A percentile compares a stretch with the other conserved stretches of the same genome.
Conservation (phyloP, 2,888 invertebrate genomes). For the Bellardia pandia region DNA sequence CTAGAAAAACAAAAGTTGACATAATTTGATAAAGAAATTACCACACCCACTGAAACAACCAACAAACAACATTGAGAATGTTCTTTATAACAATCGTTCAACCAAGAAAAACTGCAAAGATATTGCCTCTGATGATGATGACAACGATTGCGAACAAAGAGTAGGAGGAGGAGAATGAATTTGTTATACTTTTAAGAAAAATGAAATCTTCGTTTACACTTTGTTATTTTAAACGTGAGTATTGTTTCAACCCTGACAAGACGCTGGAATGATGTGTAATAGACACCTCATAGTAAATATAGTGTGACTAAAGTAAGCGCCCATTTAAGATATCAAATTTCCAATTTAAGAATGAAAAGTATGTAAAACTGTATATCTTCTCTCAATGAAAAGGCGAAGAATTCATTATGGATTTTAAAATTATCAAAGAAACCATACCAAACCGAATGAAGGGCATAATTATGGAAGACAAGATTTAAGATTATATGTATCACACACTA, state of each 20-base stretch:
- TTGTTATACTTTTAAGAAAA: conserved; percentile 53
- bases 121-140: conserved; percentile 8
- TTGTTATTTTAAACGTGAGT: conserved; percentile 25
- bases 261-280: conserved; percentile 73
- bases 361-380: conserved; percentile 5
- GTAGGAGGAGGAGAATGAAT: conserved; percentile 19
- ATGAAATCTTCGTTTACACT: conserved; percentile 58
- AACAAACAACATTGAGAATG: conserved; percentile 6
- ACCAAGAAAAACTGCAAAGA: conserved; percentile 29
- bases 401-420: conserved; percentile 19
- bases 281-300: conserved; percentile 76
- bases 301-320: conserved; percentile 80
- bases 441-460: background rate
- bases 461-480: conserved; percentile 28
- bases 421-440: background rate
- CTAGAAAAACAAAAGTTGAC: conserved; percentile 50
- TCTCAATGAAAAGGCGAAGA: conserved; percentile 10
- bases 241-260: conserved; percentile 32
- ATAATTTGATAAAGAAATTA: conserved; percentile 55
- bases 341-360: conserved; percentile 78
- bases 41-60: conserved; percentile 25
- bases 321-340: conserved; percentile 80
- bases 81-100: background rate
- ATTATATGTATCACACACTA: conserved; percentile 13
- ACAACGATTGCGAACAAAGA: background rate